Evolutionary conservation across 2,888 invertebrate species (phyloP), one percentile per base, ranked within the genome.

Genomic region (Melinopterus prodromus): DNA sequence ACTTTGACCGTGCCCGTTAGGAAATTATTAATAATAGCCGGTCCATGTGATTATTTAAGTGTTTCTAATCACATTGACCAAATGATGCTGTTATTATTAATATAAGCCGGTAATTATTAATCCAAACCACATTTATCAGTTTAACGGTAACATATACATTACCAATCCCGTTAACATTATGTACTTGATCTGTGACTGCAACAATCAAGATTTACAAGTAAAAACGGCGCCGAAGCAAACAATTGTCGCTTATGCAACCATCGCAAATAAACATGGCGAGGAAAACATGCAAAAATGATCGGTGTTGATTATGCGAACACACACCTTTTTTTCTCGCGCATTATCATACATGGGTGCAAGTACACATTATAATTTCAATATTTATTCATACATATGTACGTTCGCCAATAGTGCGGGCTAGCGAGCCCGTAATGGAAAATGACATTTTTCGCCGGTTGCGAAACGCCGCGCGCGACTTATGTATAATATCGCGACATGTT

Each of bases 341-440:
- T 53, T 53, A 53, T 53, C 53, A 53, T 53, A 53, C 53, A 7
- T 53, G 53, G 12, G 12, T 6, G 53, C 53, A 53, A 53, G 53
- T 53, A 53, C 53, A 53, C 53, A 53, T 53, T 2, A 12, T 53
- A 53, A 53, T 53, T 53, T 53, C 53, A 53, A 26, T 72, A 72
- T 26, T 14, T 72, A 72, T 72, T 14, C 36, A 72, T 74, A 35
- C 37, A 35, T 74, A 74, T 74, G 74, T 74, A 74, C n/a, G 74
- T 53, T 53, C 12, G 53, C 53, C 53, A 53, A 53, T 53, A 53
- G 53, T 74, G 37, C 36, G 26, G 36, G 74, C 74, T 35, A n/a
- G 71, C 35, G 35, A 36, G 74, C 74, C 36, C 36, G 74, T 74
- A 74, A 74, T 74, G 74, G 74, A 74, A 74, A 74, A 74, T 74